These are phyloP conservation scores for Proisotoma minuta DNA, from an alignment of 2,888 invertebrate species.

Conservation along the genomic window DNA sequence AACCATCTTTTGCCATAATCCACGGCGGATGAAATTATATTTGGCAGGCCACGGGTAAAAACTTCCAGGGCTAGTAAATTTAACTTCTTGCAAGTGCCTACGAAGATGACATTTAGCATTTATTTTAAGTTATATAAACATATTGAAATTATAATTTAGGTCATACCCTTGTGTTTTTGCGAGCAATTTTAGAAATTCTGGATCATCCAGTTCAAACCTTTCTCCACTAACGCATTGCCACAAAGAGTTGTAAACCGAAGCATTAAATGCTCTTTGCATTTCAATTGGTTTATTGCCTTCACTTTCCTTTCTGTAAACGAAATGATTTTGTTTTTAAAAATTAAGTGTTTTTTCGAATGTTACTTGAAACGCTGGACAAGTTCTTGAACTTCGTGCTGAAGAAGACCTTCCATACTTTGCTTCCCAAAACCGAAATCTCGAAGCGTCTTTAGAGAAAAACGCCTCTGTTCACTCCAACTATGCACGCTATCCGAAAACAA, in stretches of 20 bases:
- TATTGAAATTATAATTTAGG: neutral
- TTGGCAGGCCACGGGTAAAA: conserved; percentile 26
- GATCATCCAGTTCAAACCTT: conserved; percentile 25
- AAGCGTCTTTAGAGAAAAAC: conserved; percentile 16
- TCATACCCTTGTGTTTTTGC: conserved; percentile 6
- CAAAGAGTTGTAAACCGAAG: conserved; percentile 22
- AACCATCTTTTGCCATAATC: conserved; percentile 8
- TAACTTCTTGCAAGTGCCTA: conserved; percentile 1
- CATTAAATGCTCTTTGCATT: conserved; percentile 18
- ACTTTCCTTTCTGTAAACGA: neutral
- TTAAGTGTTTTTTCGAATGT: neutral
- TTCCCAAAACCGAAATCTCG: conserved; percentile 32
- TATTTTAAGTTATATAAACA: neutral
- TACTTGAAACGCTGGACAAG: conserved; percentile 15
- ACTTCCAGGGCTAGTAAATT: neutral
- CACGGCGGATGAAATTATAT: conserved; percentile 16
- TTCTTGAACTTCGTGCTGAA: conserved; percentile 23
- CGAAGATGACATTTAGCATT: neutral
- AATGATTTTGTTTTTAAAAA: neutral
- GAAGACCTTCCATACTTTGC: conserved; percentile 27
- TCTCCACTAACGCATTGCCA: conserved; percentile 16
- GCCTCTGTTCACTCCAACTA: conserved; percentile 16
- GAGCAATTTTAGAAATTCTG: conserved; percentile 12
- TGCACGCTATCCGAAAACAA: conserved; percentile 22
- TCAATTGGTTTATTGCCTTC: conserved; percentile 9